A percentile compares a stretch with the other conserved stretches of the same genome.
These are phyloP conservation scores for Lytechinus variegatus DNA, from an alignment of 35 echinoderm and acorn worm genomes.

Conservation along the genomic window DNA sequence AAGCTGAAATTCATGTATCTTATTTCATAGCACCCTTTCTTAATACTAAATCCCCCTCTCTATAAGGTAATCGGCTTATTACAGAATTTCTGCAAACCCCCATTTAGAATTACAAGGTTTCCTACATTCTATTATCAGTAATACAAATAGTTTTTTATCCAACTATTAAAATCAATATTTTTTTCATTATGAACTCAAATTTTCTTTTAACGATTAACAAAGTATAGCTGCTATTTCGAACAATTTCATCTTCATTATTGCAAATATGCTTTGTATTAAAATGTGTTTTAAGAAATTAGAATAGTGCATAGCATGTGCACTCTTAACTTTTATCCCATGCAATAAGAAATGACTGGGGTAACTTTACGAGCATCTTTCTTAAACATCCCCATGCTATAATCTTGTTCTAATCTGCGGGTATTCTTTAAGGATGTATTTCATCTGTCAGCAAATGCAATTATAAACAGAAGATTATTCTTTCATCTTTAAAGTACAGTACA, in stretches of 20 bases:
- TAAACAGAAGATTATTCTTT: not conserved
- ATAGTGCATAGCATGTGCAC: too few relatives aligned
- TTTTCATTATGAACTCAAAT: too few relatives aligned
- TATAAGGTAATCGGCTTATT: not conserved
- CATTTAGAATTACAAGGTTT: not conserved
- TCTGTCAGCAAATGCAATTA: not conserved
- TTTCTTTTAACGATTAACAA: too few relatives aligned
- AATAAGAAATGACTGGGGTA: too few relatives aligned
- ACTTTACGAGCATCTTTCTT: too few relatives aligned
- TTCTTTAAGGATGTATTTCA: not conserved
- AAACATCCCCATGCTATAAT: not conserved
- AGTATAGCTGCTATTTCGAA: too few relatives aligned
- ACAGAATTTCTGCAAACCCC: not conserved
- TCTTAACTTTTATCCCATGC: too few relatives aligned
- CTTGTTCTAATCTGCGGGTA: not conserved
- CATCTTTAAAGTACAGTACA: not conserved
- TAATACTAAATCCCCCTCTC: not conserved
- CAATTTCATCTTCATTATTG: too few relatives aligned
- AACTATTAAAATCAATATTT: too few relatives aligned
- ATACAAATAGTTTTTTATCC: not conserved
- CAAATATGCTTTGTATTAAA: too few relatives aligned
- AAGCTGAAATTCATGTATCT: not conserved
- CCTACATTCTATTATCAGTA: not conserved
- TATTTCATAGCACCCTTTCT: not conserved
- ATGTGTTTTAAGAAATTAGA: too few relatives aligned